phyloP scores from a whole-genome alignment of 2,888 invertebrate species.

The Caenorhabditis sp. region DNA sequence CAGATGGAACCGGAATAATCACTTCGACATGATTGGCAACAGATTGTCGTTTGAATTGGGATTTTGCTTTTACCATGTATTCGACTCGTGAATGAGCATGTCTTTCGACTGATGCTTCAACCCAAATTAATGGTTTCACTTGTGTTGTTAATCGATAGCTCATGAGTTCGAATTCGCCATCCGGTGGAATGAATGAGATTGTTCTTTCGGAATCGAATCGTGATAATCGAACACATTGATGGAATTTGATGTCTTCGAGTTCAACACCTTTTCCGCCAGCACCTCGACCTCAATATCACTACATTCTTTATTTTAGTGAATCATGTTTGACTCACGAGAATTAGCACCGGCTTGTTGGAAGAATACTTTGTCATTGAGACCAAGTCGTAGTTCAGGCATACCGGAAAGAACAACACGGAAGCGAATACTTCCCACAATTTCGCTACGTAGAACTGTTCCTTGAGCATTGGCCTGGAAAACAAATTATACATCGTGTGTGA shows the following conservation, averaged over 20 bases:
- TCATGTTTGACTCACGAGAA: conserved; percentile 26
- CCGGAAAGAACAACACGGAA: conserved; percentile 97
- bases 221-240: conserved; percentile 89
- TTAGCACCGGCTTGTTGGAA: conserved; percentile 90
- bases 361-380: conserved; percentile 93
- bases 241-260: conserved; percentile 96
- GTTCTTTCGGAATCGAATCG: conserved; percentile 95
- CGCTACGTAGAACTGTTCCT: conserved; percentile 93
- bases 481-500: no score
- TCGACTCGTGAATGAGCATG: conserved; percentile 96
- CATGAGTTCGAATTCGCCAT: conserved; percentile 97
- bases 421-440: conserved; percentile 97
- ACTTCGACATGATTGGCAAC: conserved; percentile 99
- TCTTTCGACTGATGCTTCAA: conserved; percentile 95
- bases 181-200: conserved; percentile 90
- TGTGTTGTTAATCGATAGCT: conserved; percentile 55
- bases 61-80: conserved; percentile 97
- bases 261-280: conserved; percentile 93
- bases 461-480: conserved; percentile 83
- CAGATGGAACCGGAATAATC: conserved; percentile 90
- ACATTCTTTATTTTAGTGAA: neutral
- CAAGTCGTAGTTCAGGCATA: conserved; percentile 95
- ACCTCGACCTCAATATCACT: conserved; percentile 74
- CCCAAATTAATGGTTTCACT: conserved; percentile 97
- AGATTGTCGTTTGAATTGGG: conserved; percentile 94